Conservation (phyloP, 2,797 vertebrate genomes). For the Melanotaenia maccullochi region DNA sequence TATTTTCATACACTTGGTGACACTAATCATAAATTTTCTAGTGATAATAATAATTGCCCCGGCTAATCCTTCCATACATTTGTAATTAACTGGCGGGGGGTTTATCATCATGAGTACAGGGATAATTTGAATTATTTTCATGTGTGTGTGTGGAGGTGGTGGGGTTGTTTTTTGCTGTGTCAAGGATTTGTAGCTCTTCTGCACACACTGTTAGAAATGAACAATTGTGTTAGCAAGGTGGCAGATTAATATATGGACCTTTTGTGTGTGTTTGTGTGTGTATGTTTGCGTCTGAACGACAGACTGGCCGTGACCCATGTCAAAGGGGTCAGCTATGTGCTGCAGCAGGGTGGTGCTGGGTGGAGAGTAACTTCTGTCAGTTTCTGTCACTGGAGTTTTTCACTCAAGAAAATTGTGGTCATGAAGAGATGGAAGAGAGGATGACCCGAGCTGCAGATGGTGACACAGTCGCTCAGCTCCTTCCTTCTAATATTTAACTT, state of each 20-base stretch:
- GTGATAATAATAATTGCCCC: slow-evolving; percentile 75
- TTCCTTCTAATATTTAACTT: slow-evolving; percentile 13
- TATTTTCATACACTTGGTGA: slow-evolving; percentile 63
- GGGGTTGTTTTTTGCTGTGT: slow-evolving; percentile 57
- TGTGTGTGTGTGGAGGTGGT: neutral
- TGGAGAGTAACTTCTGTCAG: slow-evolving; percentile 14
- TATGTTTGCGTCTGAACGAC: neutral
- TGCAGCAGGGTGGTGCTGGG: slow-evolving; percentile 18
- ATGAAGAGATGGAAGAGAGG: slow-evolving; percentile 21
- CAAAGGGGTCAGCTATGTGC: slow-evolving; percentile 27
- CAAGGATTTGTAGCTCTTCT: slow-evolving; percentile 56
- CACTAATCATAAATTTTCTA: slow-evolving; percentile 65
- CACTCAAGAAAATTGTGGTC: slow-evolving; percentile 10
- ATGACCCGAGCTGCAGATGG: slow-evolving; percentile 16
- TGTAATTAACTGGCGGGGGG: slow-evolving; percentile 72
- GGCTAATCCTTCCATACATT: slow-evolving; percentile 73
- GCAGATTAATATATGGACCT: slow-evolving; percentile 51
- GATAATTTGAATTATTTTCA: slow-evolving; percentile 59
- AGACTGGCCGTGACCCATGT: neutral
- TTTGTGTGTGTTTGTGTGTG: slow-evolving; percentile 5
- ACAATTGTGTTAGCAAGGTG: slow-evolving; percentile 43
- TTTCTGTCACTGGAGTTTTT: slow-evolving; percentile 19
- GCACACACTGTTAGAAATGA: slow-evolving; percentile 43
- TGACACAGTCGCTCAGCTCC: slow-evolving; percentile 35
- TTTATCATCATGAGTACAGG: slow-evolving; percentile 64